Evolutionary conservation across 1,140 invertebrate species (phyloP).

Genomic region (Gyrodactylus salaris): DNA sequence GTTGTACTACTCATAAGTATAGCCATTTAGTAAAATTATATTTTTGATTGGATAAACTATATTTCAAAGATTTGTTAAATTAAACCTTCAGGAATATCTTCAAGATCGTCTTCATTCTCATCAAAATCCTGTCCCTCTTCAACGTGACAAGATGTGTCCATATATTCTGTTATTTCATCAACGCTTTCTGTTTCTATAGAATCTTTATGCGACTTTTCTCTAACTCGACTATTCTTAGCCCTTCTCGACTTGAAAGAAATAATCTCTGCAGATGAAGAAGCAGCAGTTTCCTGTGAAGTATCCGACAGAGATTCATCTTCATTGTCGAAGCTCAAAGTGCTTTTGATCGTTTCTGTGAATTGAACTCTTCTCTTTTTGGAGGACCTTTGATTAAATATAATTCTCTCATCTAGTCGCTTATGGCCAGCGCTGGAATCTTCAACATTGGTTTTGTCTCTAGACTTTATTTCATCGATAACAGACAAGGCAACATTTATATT

Average conservation of each 20-base stretch:
- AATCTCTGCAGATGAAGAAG: not conserved
- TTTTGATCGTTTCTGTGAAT: not conserved
- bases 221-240: not conserved
- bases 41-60: too few relatives aligned
- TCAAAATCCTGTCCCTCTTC: too few relatives aligned
- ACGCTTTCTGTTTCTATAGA: not conserved
- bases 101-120: not conserved
- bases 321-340: not conserved
- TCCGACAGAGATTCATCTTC: not conserved
- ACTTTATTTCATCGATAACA: not conserved
- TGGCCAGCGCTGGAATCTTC: too few relatives aligned
- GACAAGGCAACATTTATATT: not conserved
- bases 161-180: not conserved
- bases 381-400: not conserved
- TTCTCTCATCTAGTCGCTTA: not conserved
- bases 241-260: not conserved
- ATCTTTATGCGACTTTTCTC: not conserved
- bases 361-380: not conserved
- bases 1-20: too few relatives aligned
- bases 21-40: too few relatives aligned
- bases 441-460: not conserved
- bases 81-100: not conserved
- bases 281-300: not conserved
- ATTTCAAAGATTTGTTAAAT: too few relatives aligned
- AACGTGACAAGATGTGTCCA: not conserved